These are phyloP conservation scores for Carcinoscorpius rotundicauda DNA, from an alignment of 1,140 invertebrate species.

Conservation along the genomic window DNA sequence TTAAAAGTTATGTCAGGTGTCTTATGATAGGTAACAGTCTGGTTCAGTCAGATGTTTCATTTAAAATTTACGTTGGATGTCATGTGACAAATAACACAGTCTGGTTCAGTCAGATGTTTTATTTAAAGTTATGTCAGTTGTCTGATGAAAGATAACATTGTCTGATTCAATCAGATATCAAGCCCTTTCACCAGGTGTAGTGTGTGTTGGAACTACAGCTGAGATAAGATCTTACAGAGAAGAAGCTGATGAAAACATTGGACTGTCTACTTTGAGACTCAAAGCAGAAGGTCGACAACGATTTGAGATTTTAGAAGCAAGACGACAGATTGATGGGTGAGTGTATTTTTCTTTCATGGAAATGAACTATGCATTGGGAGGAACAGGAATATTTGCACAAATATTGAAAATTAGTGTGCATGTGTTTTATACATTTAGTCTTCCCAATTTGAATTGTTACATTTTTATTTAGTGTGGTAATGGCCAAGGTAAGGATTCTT, in stretches of 20 bases:
- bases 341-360: slow-evolving; percentile 9
- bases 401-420: neutral
- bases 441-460: neutral
- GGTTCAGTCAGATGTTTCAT: too few species aligned
- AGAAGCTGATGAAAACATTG: slow-evolving; percentile 35
- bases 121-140: too few species aligned
- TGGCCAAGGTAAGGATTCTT: slow-evolving; percentile 49
- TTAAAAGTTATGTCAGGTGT: too few species aligned
- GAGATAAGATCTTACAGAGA: slow-evolving; percentile 52
- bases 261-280: slow-evolving; percentile 29
- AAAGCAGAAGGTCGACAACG: slow-evolving; percentile 53
- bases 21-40: too few species aligned
- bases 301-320: slow-evolving; percentile 43
- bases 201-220: slow-evolving; percentile 49
- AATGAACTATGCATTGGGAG: neutral
- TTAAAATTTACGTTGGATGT: too few species aligned
- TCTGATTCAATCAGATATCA: too few species aligned
- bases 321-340: slow-evolving; percentile 39
- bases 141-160: too few species aligned
- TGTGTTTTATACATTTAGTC: neutral
- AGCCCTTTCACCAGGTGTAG: too few species aligned
- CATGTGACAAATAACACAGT: too few species aligned
- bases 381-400: neutral
- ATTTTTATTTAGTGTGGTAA: slow-evolving; percentile 28
- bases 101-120: too few species aligned